Conservation (phyloP, 92 coral and sea anemone species). For the Paragorgia papillata region DNA sequence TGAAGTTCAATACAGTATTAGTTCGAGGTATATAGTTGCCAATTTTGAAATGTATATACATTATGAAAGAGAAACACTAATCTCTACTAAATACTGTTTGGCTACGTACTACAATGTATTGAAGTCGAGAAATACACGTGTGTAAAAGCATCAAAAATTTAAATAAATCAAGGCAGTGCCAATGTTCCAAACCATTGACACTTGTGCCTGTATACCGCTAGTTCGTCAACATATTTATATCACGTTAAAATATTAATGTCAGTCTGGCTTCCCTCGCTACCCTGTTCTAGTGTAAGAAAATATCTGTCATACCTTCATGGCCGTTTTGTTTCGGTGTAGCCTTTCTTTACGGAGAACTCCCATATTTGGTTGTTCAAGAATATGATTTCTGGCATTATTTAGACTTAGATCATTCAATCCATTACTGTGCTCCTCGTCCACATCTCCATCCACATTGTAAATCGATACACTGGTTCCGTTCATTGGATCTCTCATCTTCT, state of each 20-base stretch:
- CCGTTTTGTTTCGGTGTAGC: constrained; percentile 68
- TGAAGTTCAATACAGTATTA: too few species aligned
- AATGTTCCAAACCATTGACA: too few species aligned
- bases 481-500: constrained; percentile 49
- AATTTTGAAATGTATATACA: too few species aligned
- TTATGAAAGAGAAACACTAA: too few species aligned
- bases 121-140: too few species aligned
- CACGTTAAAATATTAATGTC: constrained; percentile 9
- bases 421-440: not conserved
- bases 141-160: not conserved
- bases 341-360: constrained; percentile 76
- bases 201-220: not conserved
- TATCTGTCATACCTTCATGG: constrained; percentile 85
- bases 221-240: not conserved
- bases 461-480: constrained; percentile 34
- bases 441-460: constrained; percentile 29
- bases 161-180: too few species aligned
- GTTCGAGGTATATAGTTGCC: too few species aligned
- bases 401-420: constrained; percentile 35
- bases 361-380: constrained; percentile 83
- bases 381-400: constrained; percentile 26
- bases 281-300: not conserved
- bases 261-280: not conserved
- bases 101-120: too few species aligned
- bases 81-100: too few species aligned